phyloP scores from a whole-genome alignment of 2,888 invertebrate genomes.

The Lagria hirta region DNA sequence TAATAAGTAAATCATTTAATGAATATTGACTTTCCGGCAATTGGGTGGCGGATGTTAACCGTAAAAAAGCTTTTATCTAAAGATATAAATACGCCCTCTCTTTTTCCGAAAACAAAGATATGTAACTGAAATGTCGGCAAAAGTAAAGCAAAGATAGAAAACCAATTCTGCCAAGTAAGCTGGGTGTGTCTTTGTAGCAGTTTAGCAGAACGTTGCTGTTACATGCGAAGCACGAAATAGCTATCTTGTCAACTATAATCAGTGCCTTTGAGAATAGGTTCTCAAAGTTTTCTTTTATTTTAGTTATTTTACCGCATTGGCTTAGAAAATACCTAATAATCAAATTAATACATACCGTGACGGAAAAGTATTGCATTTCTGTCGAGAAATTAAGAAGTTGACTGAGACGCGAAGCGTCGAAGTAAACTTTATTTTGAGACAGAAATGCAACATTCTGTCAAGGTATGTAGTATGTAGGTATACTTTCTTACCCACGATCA shows the following conservation, averaged over 20 bases:
- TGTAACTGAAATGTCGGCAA: slow-evolving; percentile 35
- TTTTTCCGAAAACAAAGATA: slow-evolving; percentile 37
- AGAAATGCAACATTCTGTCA: no score
- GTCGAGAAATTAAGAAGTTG: no score
- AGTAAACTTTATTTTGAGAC: no score
- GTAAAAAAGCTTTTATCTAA: slow-evolving; percentile 34
- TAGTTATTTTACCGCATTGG: no score
- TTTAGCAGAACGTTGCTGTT: slow-evolving; percentile 37
- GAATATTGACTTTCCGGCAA: slow-evolving; percentile 23
- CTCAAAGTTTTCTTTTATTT: no score
- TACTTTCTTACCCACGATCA: no score
- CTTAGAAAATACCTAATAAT: no score
- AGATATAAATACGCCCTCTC: slow-evolving; percentile 35
- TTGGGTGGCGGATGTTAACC: slow-evolving; percentile 23
- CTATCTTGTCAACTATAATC: slow-evolving; percentile 6
- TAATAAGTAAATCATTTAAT: slow-evolving; percentile 19
- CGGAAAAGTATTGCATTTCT: no score
- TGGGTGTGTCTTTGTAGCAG: slow-evolving; percentile 45
- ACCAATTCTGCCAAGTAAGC: slow-evolving; percentile 48
- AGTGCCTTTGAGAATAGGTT: no score
- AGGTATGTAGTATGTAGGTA: no score
- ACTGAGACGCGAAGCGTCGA: no score
- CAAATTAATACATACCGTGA: no score
- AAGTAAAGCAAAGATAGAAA: slow-evolving; percentile 40
- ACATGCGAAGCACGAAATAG: slow-evolving; percentile 25